Conservation (phyloP, 2,113 vertebrate species). For the Condylura cristata region DNA sequence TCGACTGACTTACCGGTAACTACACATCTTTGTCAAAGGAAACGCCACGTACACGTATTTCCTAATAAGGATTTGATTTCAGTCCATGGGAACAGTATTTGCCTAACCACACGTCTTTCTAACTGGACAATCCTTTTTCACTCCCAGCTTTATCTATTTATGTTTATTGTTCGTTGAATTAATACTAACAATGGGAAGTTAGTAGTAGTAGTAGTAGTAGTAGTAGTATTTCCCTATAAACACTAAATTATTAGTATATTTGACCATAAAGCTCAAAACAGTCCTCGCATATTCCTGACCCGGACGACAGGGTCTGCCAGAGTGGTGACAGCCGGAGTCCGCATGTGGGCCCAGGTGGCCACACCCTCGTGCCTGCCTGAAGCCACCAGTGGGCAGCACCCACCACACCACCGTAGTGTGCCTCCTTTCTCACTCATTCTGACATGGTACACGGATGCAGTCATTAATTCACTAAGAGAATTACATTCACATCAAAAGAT, state of each 20-base stretch:
- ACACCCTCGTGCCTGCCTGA: rapidly evolving
- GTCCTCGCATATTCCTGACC: no score
- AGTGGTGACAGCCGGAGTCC: neutral
- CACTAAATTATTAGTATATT: no score
- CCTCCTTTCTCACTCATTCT: neutral
- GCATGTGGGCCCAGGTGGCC: neutral
- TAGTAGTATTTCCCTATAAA: no score
- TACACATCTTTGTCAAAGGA: neutral
- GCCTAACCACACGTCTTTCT: neutral
- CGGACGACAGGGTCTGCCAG: no score
- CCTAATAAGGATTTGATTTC: neutral
- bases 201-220: no score
- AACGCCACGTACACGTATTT: neutral
- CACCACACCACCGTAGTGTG: neutral
- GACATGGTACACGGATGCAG: neutral
- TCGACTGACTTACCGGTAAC: no score
- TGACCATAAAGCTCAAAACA: neutral
- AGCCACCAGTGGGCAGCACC: neutral
- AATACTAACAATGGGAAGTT: no score
- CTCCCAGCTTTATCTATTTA: neutral
- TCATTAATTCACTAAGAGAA: neutral
- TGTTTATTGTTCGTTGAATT: no score
- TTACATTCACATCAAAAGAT: neutral
- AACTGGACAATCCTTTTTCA: neutral
- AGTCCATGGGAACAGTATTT: neutral